Evolutionary conservation across 2,888 invertebrate genomes (phyloP), one percentile per base, ranked within the genome.

Genomic region (Platycheirus albimanus): DNA sequence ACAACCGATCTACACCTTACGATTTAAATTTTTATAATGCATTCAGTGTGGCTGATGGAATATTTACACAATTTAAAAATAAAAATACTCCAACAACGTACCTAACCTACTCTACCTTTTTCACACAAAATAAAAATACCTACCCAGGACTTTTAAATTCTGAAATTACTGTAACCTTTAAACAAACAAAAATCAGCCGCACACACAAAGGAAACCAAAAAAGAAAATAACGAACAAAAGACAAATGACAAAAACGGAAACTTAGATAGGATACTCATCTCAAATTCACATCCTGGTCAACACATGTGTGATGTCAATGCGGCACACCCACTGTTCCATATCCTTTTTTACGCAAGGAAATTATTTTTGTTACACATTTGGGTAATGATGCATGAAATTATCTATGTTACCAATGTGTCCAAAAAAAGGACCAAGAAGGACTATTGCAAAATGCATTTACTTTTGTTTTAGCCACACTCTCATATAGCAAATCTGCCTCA

Each of bases 321-420:
- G 24, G 13, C n/a, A 61, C n/a, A 24, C n/a, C 66, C 63, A 72
- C 54, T 83, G 74, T 78, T 47, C 38, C 51, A 19, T 30, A 69
- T 78, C 69, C 51, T 45, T 54, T 77, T 58, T 43, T 8, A 19
- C 7, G 11, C 1, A 28, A 30, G 24, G 10, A 13, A 20, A 72
- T 78, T n/a, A n/a, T n/a, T n/a, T n/a, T 77, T 69, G 80, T 70
- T 80, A 85, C 87, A 86, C 81, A 87, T 87, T 87, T 87, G 85
- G 86, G 71, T 88, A 87, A 89, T 88, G 88, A 88, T 86, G 86
- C 88, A 87, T 88, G 87, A 88, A 89, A 89, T 87, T 87, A n/a
- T n/a, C n/a, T n/a, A 89, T 89, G 87, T 88, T 88, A 24, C 24
- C 3, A 24, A 72, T 72, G 72, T 63, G 77, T 47, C 33, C 51